These are phyloP conservation scores for Apus apus DNA, from an alignment of 2,113 vertebrate species.

Conservation along the genomic window DNA sequence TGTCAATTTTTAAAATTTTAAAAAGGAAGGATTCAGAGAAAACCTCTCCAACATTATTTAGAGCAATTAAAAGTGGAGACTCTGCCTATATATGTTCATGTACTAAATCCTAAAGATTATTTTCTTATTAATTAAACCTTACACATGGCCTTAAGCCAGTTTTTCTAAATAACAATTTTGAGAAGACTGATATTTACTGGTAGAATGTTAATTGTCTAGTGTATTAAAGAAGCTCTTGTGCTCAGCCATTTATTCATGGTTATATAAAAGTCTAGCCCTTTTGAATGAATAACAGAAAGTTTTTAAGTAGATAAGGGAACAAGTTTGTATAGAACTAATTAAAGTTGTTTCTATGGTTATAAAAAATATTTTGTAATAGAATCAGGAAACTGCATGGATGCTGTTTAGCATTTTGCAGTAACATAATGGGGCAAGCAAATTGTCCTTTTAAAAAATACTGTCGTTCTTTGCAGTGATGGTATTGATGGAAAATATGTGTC, in stretches of 20 bases:
- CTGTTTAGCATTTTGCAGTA: neutral
- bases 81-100: neutral
- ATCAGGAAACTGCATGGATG: neutral
- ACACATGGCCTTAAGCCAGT: neutral
- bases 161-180: neutral
- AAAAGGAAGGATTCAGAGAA: neutral
- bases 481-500: neutral
- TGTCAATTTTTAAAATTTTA: neutral
- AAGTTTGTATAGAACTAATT: neutral
- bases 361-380: neutral
- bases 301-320: neutral
- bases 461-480: neutral
- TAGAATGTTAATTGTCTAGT: neutral
- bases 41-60: neutral
- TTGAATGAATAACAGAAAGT: neutral
- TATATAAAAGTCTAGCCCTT: neutral
- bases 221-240: neutral
- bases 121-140: neutral
- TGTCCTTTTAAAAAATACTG: neutral
- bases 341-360: neutral
- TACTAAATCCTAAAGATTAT: neutral
- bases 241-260: neutral
- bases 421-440: neutral
- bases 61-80: neutral
- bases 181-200: neutral